These are phyloP conservation scores for Apistogramma diplotaenia DNA, from an alignment of 2,113 vertebrate species.

Conservation along the genomic window DNA sequence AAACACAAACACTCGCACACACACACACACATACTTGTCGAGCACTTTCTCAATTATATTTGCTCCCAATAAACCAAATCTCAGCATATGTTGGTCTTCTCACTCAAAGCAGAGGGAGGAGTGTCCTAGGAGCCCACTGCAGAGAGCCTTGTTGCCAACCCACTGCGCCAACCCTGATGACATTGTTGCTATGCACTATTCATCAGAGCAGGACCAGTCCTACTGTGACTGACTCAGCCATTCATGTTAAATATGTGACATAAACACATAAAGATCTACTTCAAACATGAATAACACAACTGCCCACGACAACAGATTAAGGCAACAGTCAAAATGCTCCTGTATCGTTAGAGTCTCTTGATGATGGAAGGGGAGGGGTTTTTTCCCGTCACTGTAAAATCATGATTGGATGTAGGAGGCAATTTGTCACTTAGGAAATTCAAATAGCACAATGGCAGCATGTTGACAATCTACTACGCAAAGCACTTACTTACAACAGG, in stretches of 20 bases:
- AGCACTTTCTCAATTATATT: not conserved
- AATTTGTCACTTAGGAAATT: not conserved
- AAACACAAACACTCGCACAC: not conserved
- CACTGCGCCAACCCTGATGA: slow-evolving; percentile 65
- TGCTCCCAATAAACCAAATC: slow-evolving; percentile 39
- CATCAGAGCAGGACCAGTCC: slow-evolving; percentile 36
- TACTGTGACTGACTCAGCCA: slow-evolving; percentile 8
- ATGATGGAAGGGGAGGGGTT: not conserved
- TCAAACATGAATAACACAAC: not conserved
- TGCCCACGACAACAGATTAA: not conserved
- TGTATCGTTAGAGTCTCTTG: not conserved
- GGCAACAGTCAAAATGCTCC: not conserved
- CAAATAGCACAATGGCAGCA: not conserved
- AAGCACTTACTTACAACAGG: not conserved
- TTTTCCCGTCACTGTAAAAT: not conserved
- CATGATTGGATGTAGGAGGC: not conserved
- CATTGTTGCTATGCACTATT: slow-evolving; percentile 67
- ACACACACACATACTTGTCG: not conserved
- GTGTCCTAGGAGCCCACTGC: slow-evolving; percentile 58
- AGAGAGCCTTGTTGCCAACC: slow-evolving; percentile 66
- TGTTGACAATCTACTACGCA: not conserved
- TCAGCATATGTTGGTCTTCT: slow-evolving; percentile 47
- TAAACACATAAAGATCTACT: not conserved
- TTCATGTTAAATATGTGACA: slow-evolving; percentile 20
- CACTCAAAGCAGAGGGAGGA: slow-evolving; percentile 35